Evolutionary conservation across 2,888 invertebrate genomes (phyloP).

Genomic region (Caenorhabditis macrosperma): DNA sequence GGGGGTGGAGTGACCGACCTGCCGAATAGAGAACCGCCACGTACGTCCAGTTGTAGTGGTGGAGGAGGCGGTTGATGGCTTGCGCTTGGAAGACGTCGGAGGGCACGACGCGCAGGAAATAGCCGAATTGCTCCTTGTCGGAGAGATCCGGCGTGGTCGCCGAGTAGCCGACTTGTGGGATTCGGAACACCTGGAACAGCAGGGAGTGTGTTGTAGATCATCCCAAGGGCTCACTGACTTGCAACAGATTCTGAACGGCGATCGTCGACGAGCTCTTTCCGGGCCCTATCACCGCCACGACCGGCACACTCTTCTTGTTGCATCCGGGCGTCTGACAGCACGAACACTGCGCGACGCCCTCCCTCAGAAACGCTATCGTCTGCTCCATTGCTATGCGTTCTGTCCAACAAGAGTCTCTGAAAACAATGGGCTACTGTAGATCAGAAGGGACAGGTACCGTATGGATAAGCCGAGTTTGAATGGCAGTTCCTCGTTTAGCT

Average conservation of each 20-base stretch:
- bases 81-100: constrained; percentile 88
- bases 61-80: constrained; percentile 86
- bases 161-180: constrained; percentile 87
- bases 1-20: no score
- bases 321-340: constrained; percentile 80
- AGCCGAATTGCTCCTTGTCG: constrained; percentile 86
- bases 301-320: constrained; percentile 73
- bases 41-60: constrained; percentile 87
- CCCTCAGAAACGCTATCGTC: constrained; percentile 79
- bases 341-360: constrained; percentile 79
- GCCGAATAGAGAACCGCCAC: constrained; percentile 87
- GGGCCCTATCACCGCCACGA: constrained; percentile 86
- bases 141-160: constrained; percentile 88
- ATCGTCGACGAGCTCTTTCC: constrained; percentile 84
- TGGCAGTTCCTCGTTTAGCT: constrained; percentile 84
- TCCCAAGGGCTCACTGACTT: constrained; percentile 79
- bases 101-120: constrained; percentile 88
- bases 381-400: constrained; percentile 87
- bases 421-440: constrained; percentile 16
- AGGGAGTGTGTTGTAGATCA: background rate
- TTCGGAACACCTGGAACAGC: constrained; percentile 82
- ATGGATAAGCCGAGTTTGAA: constrained; percentile 83
- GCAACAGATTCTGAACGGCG: constrained; percentile 87
- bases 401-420: constrained; percentile 88
- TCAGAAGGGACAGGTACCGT: constrained; percentile 56